Base-by-base conservation (phyloP, 2,113 vertebrate species). In the Oceanodroma tethys region DNA sequence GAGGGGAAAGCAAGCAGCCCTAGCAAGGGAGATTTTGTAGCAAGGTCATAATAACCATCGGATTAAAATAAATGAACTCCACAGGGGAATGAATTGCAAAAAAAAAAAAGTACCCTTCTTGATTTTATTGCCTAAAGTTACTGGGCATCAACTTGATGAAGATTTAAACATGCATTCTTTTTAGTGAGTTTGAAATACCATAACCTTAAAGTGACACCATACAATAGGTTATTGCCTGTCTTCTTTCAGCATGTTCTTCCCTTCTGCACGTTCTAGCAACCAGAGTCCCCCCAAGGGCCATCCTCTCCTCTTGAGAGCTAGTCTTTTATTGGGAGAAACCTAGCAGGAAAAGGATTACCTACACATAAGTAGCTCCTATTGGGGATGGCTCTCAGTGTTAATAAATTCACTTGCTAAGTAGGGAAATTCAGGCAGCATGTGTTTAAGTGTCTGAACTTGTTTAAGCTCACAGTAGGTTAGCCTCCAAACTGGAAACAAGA, bases 261-360 rank as follows among this genome's bases (percentile, higher is more conserved):
- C 17, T 94, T 83, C 45, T 60, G 50, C 55, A 38, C 2, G 3
- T 86, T 81, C 29, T 32, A 67, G 55, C 50, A 88, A 65, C 18
- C 23, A 59, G n/a, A 84, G 29, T 5, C 19, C 8, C 3, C 0
- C 1, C n/a, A 75, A 30, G 12, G 43, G 45, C 45, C 4, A 1
- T 50, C 16, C 29, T 66, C 12, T 85, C 17, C 66, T 75, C 62
- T 59, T 58, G 23, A 47, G 26, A 90, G 16, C 13, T 36, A 34
- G 50, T 36, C 9, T 90, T 75, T 75, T 65, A 16, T 34, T 88
- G 25, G n/a, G 48, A 91, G 27, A 88, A 92, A 79, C 21, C 15
- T 63, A 50, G 36, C 21, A 70, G 53, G 38, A 73, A 67, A 83
- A 81, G 5, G 8, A 43, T 82, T 84, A 23, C 71, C 42, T 66